Conservation (phyloP, 2,113 vertebrate species). For the Polypterus bichir region DNA sequence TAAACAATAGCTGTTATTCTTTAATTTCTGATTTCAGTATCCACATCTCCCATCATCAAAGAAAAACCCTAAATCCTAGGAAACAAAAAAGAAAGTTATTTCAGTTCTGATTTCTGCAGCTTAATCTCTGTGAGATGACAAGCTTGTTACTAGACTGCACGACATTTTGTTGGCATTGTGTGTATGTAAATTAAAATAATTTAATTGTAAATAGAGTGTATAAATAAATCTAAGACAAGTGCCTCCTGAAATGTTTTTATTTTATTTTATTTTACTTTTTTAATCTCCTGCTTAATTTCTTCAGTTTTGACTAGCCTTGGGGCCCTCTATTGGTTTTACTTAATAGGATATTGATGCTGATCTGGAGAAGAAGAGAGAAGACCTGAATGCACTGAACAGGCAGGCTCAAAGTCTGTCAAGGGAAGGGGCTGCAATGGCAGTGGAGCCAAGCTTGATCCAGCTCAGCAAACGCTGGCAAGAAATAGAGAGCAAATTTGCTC, state of each 20-base stretch:
- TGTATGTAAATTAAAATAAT: slow-evolving; percentile 1
- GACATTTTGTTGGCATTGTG: neutral
- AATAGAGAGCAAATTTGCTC: slow-evolving; percentile 89
- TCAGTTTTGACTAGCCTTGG: slow-evolving; percentile 45
- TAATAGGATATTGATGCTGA: slow-evolving; percentile 91
- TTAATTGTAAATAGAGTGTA: slow-evolving; percentile 3
- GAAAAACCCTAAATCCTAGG: slow-evolving; percentile 1
- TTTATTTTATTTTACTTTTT: slow-evolving; percentile 11
- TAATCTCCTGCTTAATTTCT: slow-evolving; percentile 1
- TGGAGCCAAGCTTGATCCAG: slow-evolving; percentile 87
- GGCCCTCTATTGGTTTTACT: slow-evolving; percentile 75
- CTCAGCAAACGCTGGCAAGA: slow-evolving; percentile 94
- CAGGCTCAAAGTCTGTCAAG: slow-evolving; percentile 87
- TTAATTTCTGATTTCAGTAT: neutral
- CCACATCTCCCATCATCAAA: neutral
- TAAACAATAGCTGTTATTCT: neutral
- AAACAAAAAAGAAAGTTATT: neutral
- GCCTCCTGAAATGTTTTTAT: slow-evolving; percentile 4
- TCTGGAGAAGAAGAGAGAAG: slow-evolving; percentile 90
- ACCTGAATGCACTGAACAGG: slow-evolving; percentile 80
- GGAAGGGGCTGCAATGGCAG: slow-evolving; percentile 81
- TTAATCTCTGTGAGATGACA: neutral
- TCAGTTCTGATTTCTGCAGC: neutral
- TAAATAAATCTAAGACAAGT: slow-evolving; percentile 3
- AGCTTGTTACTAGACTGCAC: neutral